These are phyloP conservation scores for Gadopsis marmoratus DNA, from an alignment of 2,797 vertebrate genomes.

Conservation along the genomic window DNA sequence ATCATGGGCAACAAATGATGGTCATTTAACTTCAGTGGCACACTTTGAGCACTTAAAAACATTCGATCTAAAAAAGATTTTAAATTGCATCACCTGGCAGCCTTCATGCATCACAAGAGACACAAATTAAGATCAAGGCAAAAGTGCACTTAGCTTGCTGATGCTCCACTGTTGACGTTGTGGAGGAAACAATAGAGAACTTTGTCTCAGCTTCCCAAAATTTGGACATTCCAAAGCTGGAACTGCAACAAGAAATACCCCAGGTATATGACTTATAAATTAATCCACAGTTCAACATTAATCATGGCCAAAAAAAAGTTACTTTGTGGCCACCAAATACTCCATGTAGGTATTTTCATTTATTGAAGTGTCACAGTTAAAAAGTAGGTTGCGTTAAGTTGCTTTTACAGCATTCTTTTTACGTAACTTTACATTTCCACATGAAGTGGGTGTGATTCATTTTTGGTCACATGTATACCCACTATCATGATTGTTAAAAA, in stretches of 20 bases:
- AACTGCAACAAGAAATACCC: neutral
- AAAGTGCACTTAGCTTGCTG: slow-evolving; percentile 1
- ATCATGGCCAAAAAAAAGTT: too few relatives aligned
- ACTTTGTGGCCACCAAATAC: too few relatives aligned
- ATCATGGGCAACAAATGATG: neutral
- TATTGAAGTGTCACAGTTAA: too few relatives aligned
- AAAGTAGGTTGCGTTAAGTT: too few relatives aligned
- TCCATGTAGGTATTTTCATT: too few relatives aligned
- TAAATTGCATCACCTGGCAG: slow-evolving; percentile 23
- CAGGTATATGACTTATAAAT: neutral
- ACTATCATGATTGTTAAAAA: too few relatives aligned
- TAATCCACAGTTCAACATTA: too few relatives aligned
- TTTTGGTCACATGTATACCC: too few relatives aligned
- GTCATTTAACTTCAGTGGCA: slow-evolving; percentile 19
- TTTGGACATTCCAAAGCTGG: neutral
- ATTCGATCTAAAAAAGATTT: slow-evolving; percentile 14
- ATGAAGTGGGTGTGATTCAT: neutral
- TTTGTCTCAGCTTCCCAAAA: neutral
- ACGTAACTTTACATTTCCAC: too few relatives aligned
- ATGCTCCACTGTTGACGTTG: neutral
- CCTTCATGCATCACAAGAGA: slow-evolving; percentile 40
- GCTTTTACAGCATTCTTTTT: too few relatives aligned
- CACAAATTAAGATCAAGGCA: slow-evolving; percentile 29
- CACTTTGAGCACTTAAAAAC: slow-evolving; percentile 31
- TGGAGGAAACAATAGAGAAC: neutral